Conservation (phyloP, 1,140 invertebrate genomes). For the Argopecten irradians region DNA sequence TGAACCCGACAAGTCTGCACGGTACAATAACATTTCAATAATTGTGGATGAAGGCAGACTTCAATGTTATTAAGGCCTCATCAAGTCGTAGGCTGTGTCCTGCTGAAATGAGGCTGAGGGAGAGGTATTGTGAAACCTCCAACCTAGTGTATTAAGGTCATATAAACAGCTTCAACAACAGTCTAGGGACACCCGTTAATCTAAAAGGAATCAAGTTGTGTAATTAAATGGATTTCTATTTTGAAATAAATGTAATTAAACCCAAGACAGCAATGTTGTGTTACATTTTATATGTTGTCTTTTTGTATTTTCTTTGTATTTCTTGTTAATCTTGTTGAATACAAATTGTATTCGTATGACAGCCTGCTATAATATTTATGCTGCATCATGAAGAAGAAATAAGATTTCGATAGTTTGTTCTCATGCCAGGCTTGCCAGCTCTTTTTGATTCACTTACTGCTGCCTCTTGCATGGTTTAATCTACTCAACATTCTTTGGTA, state of each 20-base stretch:
- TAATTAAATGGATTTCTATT: neutral
- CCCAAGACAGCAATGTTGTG: neutral
- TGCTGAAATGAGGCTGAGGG: neutral
- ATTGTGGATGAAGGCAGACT: neutral
- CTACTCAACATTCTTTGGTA: neutral
- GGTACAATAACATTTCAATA: neutral
- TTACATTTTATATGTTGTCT: neutral
- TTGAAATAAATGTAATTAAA: neutral
- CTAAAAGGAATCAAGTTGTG: conserved; percentile 3
- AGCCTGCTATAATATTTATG: neutral
- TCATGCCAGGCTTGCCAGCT: neutral
- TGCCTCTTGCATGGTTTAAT: neutral
- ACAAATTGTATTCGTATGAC: neutral
- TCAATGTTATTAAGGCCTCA: neutral
- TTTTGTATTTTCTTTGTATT: neutral
- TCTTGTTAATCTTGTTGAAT: neutral
- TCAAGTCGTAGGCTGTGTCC: neutral
- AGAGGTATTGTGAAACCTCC: neutral
- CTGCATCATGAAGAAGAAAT: neutral
- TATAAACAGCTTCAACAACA: neutral
- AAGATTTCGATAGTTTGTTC: neutral
- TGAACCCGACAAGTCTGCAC: neutral
- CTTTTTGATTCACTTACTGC: neutral
- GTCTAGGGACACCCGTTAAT: neutral
- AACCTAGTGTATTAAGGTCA: neutral